Conservation (phyloP, 2,797 vertebrate species). For the Malurus splendens region DNA sequence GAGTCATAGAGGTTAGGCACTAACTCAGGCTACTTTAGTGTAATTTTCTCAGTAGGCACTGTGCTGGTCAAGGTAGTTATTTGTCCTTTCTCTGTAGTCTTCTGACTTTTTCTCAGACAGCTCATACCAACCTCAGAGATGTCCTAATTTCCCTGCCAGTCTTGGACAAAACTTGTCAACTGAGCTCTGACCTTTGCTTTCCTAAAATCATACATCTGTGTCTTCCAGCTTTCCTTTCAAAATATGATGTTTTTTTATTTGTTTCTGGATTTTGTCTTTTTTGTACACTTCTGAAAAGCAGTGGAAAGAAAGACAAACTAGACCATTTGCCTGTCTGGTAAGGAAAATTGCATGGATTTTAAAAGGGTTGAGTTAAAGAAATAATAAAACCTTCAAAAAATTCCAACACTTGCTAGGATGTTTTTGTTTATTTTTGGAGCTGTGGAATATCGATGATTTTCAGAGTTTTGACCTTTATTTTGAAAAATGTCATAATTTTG, state of each 20-base stretch:
- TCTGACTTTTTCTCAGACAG: not conserved
- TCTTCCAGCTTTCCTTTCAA: not conserved
- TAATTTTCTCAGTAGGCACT: not conserved
- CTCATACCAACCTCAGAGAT: not conserved
- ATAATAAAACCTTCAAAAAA: not conserved
- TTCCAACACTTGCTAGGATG: not conserved
- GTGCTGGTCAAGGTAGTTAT: not conserved
- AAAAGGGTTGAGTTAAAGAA: not conserved
- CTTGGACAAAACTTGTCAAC: not conserved
- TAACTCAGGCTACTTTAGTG: not conserved
- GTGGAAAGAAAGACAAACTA: not conserved
- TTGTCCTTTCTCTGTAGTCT: not conserved
- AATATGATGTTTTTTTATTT: not conserved
- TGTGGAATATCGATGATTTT: slow-evolving; percentile 18
- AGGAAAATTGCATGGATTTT: not conserved
- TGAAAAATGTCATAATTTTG: slow-evolving; percentile 25
- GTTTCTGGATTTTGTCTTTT: not conserved
- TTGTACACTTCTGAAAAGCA: not conserved
- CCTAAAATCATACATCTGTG: not conserved
- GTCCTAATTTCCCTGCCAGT: not conserved
- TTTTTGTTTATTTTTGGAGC: slow-evolving; percentile 28
- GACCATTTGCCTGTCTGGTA: not conserved
- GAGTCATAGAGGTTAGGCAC: not conserved
- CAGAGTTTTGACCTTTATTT: slow-evolving; percentile 25
- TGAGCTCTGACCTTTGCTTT: not conserved